phyloP scores from a whole-genome alignment of 2,113 vertebrate genomes.

The Procavia capensis region DNA sequence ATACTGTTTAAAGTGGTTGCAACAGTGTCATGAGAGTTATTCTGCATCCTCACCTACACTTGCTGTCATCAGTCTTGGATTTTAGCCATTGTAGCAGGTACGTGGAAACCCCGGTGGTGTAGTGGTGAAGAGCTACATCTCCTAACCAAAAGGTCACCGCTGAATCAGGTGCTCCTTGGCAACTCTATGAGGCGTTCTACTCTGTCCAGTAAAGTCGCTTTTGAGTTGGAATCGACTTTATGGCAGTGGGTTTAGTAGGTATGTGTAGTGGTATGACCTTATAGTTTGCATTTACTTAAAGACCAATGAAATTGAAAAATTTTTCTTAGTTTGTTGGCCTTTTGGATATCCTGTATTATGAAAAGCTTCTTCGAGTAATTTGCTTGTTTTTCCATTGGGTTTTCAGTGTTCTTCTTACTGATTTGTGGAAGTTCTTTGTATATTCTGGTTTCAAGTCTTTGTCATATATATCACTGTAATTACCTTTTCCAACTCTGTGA shows the following conservation, averaged over 20 bases:
- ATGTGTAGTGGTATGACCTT: neutral
- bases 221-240: too few relatives aligned
- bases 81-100: neutral
- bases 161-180: too few relatives aligned
- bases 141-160: too few relatives aligned
- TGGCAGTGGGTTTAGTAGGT: too few relatives aligned
- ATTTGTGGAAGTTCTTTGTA: neutral
- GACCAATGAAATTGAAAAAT: neutral
- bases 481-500: neutral
- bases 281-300: neutral
- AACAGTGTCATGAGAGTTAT: too few relatives aligned
- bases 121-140: too few relatives aligned
- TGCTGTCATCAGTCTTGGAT: neutral
- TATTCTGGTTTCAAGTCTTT: neutral
- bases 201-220: too few relatives aligned
- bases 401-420: neutral
- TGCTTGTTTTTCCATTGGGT: neutral
- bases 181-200: too few relatives aligned
- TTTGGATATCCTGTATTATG: neutral
- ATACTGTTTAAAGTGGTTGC: neutral
- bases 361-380: neutral
- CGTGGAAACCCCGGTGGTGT: too few relatives aligned
- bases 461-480: neutral
- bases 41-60: neutral
- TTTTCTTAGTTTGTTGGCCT: neutral